Evolutionary conservation across 1,140 invertebrate genomes (phyloP).

Genomic region (Polypedilum vanderplanki): DNA sequence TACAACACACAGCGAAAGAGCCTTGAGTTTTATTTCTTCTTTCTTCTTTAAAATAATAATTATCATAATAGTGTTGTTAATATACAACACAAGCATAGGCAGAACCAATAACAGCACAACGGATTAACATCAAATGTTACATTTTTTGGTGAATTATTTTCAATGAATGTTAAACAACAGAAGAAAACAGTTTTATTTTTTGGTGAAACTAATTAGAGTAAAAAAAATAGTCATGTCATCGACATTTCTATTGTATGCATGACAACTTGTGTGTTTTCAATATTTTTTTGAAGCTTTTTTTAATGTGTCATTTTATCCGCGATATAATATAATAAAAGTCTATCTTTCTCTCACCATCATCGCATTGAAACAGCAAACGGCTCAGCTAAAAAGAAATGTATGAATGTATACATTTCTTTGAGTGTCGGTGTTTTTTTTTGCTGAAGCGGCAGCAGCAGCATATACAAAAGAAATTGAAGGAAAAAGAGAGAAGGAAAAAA

Average conservation of each 20-base stretch:
- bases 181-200: background rate
- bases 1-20: background rate
- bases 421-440: background rate
- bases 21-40: background rate
- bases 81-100: background rate
- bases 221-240: too few relatives aligned
- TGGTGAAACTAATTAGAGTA: background rate
- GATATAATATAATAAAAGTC: too few relatives aligned
- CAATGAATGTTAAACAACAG: background rate
- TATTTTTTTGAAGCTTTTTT: too few relatives aligned
- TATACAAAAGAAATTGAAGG: background rate
- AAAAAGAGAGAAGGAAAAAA: background rate
- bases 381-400: too few relatives aligned
- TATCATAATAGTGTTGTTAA: slow-evolving; percentile 19
- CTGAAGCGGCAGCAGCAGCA: background rate
- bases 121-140: background rate
- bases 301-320: too few relatives aligned
- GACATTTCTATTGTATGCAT: too few relatives aligned
- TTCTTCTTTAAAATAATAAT: background rate
- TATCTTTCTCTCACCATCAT: background rate
- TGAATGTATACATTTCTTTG: background rate
- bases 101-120: background rate
- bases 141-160: background rate
- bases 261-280: too few relatives aligned
- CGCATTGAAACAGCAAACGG: background rate